Percentiles rank a stretch among this genome's conserved stretches.
Conservation (phyloP, 2,113 vertebrate genomes). For the Ursus arctos region DNA sequence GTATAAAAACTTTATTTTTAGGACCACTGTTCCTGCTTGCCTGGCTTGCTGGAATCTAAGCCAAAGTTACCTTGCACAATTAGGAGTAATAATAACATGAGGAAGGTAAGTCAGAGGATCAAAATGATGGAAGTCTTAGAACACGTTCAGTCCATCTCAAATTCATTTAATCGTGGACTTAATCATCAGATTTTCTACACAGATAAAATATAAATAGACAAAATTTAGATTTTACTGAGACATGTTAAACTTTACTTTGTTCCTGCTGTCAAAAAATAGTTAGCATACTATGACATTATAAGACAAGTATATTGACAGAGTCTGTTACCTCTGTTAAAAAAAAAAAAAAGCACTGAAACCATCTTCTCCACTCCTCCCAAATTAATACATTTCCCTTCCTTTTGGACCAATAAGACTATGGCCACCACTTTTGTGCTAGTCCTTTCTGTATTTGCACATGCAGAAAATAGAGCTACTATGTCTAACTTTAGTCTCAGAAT, state of each 20-base stretch:
- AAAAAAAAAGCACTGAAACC: not conserved
- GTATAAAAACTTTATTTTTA: slow-evolving; percentile 33
- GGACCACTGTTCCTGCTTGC: not conserved
- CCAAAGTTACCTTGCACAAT: not conserved
- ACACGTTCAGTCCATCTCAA: not conserved
- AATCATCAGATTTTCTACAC: not conserved
- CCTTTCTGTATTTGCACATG: not conserved
- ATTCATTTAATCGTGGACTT: not conserved
- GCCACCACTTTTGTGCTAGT: not conserved
- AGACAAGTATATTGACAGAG: not conserved
- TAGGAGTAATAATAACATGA: not conserved
- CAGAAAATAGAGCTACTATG: not conserved
- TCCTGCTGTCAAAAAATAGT: not conserved
- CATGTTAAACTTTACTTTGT: not conserved
- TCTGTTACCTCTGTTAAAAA: not conserved
- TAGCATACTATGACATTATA: not conserved
- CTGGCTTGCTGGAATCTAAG: not conserved
- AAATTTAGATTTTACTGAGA: not conserved
- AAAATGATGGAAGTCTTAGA: not conserved
- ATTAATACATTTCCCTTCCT: not conserved
- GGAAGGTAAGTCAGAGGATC: not conserved
- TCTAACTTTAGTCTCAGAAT: not conserved
- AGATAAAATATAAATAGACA: slow-evolving; percentile 1
- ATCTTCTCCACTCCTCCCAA: not conserved
- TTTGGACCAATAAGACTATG: not conserved